Evolutionary conservation across 2,797 vertebrate species (phyloP), one percentile per base, ranked within the genome.

Genomic region (Mormyrops attenuatus): DNA sequence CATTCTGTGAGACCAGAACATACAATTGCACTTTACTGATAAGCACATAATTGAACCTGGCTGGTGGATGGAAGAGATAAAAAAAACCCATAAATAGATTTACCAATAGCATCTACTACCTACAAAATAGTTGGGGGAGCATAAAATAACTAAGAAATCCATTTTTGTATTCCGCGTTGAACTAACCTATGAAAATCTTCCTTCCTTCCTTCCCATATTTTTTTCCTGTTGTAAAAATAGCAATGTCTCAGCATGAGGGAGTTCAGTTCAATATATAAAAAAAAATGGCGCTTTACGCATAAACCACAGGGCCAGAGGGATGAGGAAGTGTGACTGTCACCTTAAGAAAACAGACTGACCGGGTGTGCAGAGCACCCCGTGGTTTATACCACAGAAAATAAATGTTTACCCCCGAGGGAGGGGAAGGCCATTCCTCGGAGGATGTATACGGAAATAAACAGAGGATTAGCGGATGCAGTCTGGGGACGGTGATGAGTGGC

Each of bases 31-130:
- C 30, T 57, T 87, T 57, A 50, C 53, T 20, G 22, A 22, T 53
- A 87, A 55, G 85, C 13, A 87, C 26, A 57, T 87, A 87, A 87
- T n/a, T 57, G 85, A 87, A 87, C 53, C 30, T 57, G 22, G 15
- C 52, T 57, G 85, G 53, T 3, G 17, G 26, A 38, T 22, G 20
- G 47, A 22, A 49, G 9, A 52, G n/a, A 22, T 52, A 22, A 30
- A 26, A 47, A 26, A 52, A 41, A 82, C 8, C 50, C 20, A 52
- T 85, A 85, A 26, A 85, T 6, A 22, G 20, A 22, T 50, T 52
- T 5, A 26, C 20, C 20, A 26, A 50, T 34, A 84, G 80, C 44
- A 41, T 38, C 80, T 50, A 3, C 38, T 50, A 11, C 44, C 20
- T 50, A 84, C 17, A 47, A 47, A 41, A 20, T 20, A 2, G 77